Conservation (phyloP, 1,140 invertebrate species). For the Papilio polyxenes region DNA sequence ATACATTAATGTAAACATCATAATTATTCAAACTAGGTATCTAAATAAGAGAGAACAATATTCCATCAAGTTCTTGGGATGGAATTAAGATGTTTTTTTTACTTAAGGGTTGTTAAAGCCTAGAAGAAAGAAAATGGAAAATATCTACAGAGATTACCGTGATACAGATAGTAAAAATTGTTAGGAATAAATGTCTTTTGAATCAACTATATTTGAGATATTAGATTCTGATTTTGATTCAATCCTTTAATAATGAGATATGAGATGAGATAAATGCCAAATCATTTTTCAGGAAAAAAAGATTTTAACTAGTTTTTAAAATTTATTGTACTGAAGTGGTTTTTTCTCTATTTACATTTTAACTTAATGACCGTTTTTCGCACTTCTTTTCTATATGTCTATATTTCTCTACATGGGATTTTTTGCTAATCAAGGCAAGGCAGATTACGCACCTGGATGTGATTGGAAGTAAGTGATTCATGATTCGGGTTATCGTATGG, state of each 20-base stretch:
- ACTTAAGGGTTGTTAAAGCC: background rate
- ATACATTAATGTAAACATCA: background rate
- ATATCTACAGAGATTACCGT: background rate
- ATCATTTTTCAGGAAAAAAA: background rate
- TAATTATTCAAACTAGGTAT: background rate
- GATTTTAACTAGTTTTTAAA: no score
- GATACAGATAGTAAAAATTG: background rate
- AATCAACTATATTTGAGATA: background rate
- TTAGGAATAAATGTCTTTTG: background rate
- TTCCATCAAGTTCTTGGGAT: background rate
- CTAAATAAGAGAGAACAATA: background rate
- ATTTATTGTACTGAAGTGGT: no score
- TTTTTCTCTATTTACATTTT: no score
- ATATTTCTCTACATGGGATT: no score
- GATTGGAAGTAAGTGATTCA: background rate
- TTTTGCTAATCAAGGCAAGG: background rate
- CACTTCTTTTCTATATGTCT: no score
- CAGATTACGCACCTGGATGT: background rate
- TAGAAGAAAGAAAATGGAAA: conserved; percentile 2
- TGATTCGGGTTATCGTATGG: background rate
- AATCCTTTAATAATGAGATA: background rate
- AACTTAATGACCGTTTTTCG: no score
- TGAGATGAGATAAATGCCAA: background rate
- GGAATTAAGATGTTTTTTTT: background rate
- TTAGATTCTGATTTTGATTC: background rate